A percentile compares a stretch with the other conserved stretches of the same genome.
phyloP scores from a whole-genome alignment of 2,113 vertebrate genomes.

The human region DNA sequence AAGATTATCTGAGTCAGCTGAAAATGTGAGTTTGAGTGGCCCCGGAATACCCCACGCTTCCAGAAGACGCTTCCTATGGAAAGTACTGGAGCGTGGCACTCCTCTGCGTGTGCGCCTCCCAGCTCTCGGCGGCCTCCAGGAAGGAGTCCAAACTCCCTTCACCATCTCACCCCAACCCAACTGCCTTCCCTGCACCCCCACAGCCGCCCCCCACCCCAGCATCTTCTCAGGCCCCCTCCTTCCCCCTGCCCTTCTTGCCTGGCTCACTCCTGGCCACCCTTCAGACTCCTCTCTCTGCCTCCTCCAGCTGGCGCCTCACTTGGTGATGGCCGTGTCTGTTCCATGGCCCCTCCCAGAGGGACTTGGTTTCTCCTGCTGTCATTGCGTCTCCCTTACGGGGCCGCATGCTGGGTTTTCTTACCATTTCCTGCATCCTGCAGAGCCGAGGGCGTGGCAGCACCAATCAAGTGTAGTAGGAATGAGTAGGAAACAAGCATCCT shows the following conservation, averaged over 20 bases:
- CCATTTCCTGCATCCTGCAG: background rate
- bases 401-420: background rate
- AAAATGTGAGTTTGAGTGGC: background rate
- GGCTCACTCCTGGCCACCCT: background rate
- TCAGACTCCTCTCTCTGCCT: background rate
- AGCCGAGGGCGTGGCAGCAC: background rate
- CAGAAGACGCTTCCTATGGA: background rate
- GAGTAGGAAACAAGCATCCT: fast-evolving
- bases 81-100: fast-evolving
- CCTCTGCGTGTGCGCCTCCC: background rate
- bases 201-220: fast-evolving
- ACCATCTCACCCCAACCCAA: background rate
- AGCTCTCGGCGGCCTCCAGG: background rate
- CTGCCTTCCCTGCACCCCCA: background rate
- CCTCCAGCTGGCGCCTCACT: background rate
- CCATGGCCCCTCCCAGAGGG: background rate
- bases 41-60: background rate
- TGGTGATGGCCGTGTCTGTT: too few relatives aligned
- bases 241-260: background rate
- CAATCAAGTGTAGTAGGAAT: fast-evolving
- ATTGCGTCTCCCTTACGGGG: fast-evolving
- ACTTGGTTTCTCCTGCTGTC: background rate
- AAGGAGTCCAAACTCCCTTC: background rate
- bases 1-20: background rate
- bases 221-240: fast-evolving